phyloP scores from a whole-genome alignment of 2,113 vertebrate genomes.

The Triplophysa rosa region DNA sequence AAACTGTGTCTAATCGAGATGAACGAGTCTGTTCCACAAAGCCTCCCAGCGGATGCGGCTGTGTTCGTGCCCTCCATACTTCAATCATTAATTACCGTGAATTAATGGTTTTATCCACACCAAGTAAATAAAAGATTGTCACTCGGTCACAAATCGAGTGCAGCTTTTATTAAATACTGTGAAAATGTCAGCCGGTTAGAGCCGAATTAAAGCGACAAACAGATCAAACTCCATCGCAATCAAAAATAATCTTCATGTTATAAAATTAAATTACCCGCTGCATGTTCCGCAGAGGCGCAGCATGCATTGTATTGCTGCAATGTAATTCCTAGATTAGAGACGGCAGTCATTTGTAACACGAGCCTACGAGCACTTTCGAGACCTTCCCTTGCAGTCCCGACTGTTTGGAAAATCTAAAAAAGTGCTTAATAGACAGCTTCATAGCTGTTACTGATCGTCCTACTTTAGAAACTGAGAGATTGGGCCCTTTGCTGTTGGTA shows the following conservation, averaged over 20 bases:
- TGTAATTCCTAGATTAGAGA: constrained; percentile 60
- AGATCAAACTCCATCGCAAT: constrained; percentile 66
- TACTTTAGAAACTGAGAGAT: constrained; percentile 45
- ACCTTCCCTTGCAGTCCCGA: constrained; percentile 34
- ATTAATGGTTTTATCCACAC: constrained; percentile 72
- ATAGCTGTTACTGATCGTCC: constrained; percentile 36
- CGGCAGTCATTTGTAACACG: constrained; percentile 57
- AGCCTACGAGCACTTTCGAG: constrained; percentile 52
- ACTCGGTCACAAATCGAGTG: constrained; percentile 61
- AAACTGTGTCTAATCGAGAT: constrained; percentile 70
- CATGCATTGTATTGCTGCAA: constrained; percentile 56
- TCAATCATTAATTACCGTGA: constrained; percentile 73
- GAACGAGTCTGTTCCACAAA: constrained; percentile 60
- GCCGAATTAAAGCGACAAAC: constrained; percentile 67
- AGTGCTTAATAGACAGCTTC: constrained; percentile 4
- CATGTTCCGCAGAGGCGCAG: constrained; percentile 53
- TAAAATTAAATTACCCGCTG: constrained; percentile 62
- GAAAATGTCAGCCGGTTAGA: constrained; percentile 69
- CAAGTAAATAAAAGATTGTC: constrained; percentile 74
- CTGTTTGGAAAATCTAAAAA: constrained; percentile 39
- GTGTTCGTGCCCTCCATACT: constrained; percentile 60
- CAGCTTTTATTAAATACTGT: constrained; percentile 68
- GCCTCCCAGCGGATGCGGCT: constrained; percentile 63
- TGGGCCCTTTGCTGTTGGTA: background rate
- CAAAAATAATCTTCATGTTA: constrained; percentile 63